These are phyloP conservation scores for Drosophila burlai DNA, from an alignment of 1,140 invertebrate genomes.

Conservation along the genomic window DNA sequence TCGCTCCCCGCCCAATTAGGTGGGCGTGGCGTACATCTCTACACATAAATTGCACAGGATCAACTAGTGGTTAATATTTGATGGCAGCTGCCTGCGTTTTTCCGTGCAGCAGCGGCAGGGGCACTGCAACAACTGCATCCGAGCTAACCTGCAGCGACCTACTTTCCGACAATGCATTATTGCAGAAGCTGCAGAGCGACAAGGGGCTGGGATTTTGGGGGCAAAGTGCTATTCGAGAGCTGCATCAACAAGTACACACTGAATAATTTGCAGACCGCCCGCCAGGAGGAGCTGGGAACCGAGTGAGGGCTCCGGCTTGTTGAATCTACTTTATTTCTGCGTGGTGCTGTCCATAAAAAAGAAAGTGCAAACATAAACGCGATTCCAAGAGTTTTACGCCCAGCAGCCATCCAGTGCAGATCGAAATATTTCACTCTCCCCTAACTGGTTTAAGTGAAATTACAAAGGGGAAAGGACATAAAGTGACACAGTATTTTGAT, in stretches of 20 bases:
- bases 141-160: conserved; percentile 68
- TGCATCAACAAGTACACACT: conserved; percentile 79
- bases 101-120: conserved; percentile 15
- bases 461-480: neutral
- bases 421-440: neutral
- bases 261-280: conserved; percentile 47
- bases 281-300: conserved; percentile 8
- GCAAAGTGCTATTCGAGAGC: conserved; percentile 36
- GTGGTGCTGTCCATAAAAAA: conserved; percentile 14
- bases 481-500: neutral
- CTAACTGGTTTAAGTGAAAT: conserved; percentile 2
- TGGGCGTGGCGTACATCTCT: conserved; percentile 54
- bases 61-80: conserved; percentile 82
- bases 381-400: neutral
- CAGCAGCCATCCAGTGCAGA: neutral
- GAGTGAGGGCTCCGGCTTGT: conserved; percentile 25
- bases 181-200: conserved; percentile 44
- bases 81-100: conserved; percentile 61
- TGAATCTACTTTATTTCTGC: conserved; percentile 31
- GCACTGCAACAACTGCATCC: conserved; percentile 41
- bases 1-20: conserved; percentile 65
- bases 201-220: conserved; percentile 10
- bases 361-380: conserved; percentile 23
- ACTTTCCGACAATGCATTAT: conserved; percentile 75
- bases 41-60: conserved; percentile 46